Evolutionary conservation across 2,888 invertebrate species (phyloP).

Genomic region (Heterodera filipjevi): DNA sequence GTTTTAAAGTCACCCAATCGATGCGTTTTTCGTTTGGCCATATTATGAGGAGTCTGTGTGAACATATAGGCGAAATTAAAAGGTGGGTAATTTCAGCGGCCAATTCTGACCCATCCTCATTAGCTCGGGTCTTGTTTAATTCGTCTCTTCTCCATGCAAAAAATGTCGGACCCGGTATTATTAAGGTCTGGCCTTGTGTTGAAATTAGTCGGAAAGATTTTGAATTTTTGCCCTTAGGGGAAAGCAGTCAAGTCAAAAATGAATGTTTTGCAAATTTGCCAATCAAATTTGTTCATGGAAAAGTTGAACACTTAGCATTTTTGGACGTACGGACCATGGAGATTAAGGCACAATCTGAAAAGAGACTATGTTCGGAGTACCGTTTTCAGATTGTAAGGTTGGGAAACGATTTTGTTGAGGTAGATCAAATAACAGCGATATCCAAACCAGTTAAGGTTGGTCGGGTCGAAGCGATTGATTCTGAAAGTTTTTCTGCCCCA

Average conservation of each 20-base stretch:
- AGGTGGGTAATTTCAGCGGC: background rate
- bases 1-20: background rate
- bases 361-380: background rate
- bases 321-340: background rate
- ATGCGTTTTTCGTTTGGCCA: background rate
- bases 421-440: background rate
- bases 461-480: background rate
- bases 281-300: background rate
- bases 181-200: conserved; percentile 17
- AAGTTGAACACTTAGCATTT: background rate
- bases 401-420: background rate
- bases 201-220: background rate
- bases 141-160: background rate
- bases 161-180: background rate
- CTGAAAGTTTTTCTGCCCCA: background rate
- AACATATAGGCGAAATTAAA: background rate
- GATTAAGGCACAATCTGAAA: background rate
- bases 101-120: background rate
- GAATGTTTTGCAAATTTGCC: conserved; percentile 8
- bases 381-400: background rate
- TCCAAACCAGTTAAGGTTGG: background rate
- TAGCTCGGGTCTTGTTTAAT: background rate
- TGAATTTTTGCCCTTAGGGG: background rate
- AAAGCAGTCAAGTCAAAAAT: background rate
- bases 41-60: background rate